Base-by-base conservation (phyloP, 2,797 vertebrate genomes). In the Oreochromis mossambicus region DNA sequence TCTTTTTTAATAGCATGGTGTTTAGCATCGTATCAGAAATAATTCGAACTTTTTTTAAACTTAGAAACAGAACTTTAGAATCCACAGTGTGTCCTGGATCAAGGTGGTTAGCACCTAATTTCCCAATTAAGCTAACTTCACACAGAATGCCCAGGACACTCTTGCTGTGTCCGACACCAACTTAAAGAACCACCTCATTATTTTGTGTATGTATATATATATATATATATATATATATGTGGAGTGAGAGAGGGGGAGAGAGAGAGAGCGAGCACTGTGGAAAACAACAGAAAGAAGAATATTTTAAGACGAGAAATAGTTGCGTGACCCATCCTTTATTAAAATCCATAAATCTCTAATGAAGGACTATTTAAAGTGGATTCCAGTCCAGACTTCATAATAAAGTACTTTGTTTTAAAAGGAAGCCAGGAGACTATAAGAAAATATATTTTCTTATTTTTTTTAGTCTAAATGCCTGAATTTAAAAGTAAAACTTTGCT, bases 401-500 rank as follows among this genome's bases (percentile, higher is more conserved):
- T 26, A 43, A 26, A 19, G 68, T 50, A 6, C 17, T 12, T 48
- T 73, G 9, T 32, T 75, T 73, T 73, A 48, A 73, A 50, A 26
- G 15, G 15, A 73, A 50, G 68, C 32, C 26, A 48, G 15, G 68
- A 32, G 70, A 81, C 38, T 4, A 5, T 50, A 51, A 81, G 83
- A 81, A 63, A 8, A 46, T 8, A 46, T 63, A 7, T 58, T 7
- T 26, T 41, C 5, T n/a, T 8, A 6, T 34, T 56, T 55, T 6
- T 6, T 54, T 36, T 36, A 26, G 43, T 56, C 43, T 48, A 61
- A 58, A 79, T 56, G 12, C 3, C 38, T 14, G 38, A 87, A 46
- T 87, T 84, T 26, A 46, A 82, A 61, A 52, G 50, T 79, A 15
- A 52, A 88, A 4, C n/a, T 5, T 13, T 61, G 54, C 48, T 86